These are phyloP conservation scores for Campopleginae sp. DNA, from an alignment of 2,888 invertebrate genomes.

Conservation along the genomic window DNA sequence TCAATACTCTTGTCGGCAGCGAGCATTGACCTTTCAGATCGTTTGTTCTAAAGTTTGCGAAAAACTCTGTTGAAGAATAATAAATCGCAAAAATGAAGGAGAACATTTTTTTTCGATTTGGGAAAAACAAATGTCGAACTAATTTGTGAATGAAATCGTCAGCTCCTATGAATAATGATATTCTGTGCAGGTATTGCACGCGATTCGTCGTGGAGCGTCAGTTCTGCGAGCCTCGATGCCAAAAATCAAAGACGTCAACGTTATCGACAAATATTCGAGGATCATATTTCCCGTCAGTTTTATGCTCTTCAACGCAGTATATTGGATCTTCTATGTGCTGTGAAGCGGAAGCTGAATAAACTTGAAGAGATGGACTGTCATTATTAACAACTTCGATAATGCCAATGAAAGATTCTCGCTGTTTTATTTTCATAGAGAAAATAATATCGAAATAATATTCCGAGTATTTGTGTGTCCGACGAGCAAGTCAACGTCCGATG, in stretches of 20 bases:
- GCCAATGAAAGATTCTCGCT: slow-evolving; percentile 11
- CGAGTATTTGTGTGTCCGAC: slow-evolving; percentile 10
- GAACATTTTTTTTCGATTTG: no score
- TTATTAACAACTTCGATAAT: neutral
- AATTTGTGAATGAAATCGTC: neutral
- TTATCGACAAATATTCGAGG: slow-evolving; percentile 98
- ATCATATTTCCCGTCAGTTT: slow-evolving; percentile 98
- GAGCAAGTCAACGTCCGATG: slow-evolving; percentile 29
- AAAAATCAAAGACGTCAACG: slow-evolving; percentile 98
- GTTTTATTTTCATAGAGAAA: slow-evolving; percentile 23
- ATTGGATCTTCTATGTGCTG: slow-evolving; percentile 97
- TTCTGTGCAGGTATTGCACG: slow-evolving; percentile 90
- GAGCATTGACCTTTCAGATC: no score
- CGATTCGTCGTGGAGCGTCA: slow-evolving; percentile 93
- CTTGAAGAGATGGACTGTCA: neutral
- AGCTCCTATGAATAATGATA: neutral
- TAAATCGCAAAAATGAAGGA: no score
- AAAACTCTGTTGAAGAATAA: neutral
- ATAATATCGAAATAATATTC: neutral
- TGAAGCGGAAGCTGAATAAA: slow-evolving; percentile 59
- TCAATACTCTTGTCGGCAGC: no score
- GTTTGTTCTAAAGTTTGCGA: neutral
- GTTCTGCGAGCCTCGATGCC: slow-evolving; percentile 95
- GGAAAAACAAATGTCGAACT: no score
- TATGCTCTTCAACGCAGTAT: slow-evolving; percentile 96